Evolutionary conservation across 2,113 vertebrate genomes (phyloP), one percentile per base, ranked within the genome.

Genomic region (Eleginops maclovinus): DNA sequence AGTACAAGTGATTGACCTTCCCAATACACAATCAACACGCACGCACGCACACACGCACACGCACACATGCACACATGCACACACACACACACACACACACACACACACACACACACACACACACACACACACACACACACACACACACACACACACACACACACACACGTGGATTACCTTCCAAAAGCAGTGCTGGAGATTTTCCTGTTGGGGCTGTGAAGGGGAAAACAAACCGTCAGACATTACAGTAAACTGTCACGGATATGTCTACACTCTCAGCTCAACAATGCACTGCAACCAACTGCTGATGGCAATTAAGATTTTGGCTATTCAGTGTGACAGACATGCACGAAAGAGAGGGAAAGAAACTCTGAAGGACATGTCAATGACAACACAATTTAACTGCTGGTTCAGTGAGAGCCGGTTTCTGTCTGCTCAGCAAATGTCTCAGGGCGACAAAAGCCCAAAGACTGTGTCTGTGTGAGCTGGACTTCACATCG

Each of bases 161-260:
- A 46, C 16, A 54, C 9, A 46, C 17, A 66, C 46, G 53, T 28
- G 21, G 44, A 96, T 92, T 96, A 99, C 98, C 97, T 96, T 92
- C 98, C 98, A 84, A 99, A 98, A 46, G 98, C 98, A 0, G 97
- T 99, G 92, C 97, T 98, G 75, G 98, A 95, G 84, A 99, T 99
- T 93, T 98, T 99, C 72, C 97, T 94, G 94, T 96, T 99, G 53
- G 98, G 97, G 93, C 98, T 99, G 70, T 54, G 93, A n/a, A 77
- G 63, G 73, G 72, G 26, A 58, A 87, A 54, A 50, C n/a, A 50
- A 63, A 72, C 55, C 7, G 13, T 61, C 26, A 77, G 31, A 63
- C 24, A 43, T 72, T 36, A 63, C 8, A 44, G 44, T 51, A 9
- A 85, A 58, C 22, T 50, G 9, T 2, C 28, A 66, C 13, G 10